A percentile compares a stretch with the other conserved stretches of the same genome.
phyloP scores from a whole-genome alignment of 2,797 vertebrate species.

The Podargus strigoides region DNA sequence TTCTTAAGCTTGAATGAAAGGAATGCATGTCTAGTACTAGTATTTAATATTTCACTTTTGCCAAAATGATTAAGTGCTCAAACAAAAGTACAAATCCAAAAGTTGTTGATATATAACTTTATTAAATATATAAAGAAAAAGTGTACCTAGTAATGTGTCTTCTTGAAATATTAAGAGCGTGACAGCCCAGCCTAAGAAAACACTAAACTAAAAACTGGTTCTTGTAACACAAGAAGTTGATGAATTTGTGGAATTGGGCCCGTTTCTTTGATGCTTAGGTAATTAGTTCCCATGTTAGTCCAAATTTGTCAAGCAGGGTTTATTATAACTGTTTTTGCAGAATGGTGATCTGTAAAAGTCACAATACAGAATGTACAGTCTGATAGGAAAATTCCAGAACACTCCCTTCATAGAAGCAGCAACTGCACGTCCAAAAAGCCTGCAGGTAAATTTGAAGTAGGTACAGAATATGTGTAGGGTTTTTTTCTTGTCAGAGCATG shows the following conservation, averaged over 20 bases:
- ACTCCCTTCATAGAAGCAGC: neutral
- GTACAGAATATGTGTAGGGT: neutral
- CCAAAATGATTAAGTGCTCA: conserved; percentile 25
- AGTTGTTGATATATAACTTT: conserved; percentile 52
- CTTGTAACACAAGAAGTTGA: neutral
- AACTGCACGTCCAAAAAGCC: neutral
- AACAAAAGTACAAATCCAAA: conserved; percentile 35
- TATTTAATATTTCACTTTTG: conserved; percentile 63
- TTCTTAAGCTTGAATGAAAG: conserved; percentile 64
- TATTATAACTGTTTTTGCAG: neutral
- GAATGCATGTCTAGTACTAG: conserved; percentile 57
- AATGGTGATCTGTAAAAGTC: neutral
- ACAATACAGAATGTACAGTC: neutral
- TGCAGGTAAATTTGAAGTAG: neutral
- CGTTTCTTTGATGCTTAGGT: neutral
- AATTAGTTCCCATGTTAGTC: neutral
- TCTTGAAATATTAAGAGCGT: neutral
- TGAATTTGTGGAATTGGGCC: neutral
- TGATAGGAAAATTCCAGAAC: neutral
- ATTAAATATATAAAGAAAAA: conserved; percentile 59
- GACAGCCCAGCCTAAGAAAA: neutral
- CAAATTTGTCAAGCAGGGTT: neutral
- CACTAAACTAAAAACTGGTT: neutral
- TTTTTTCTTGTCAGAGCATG: neutral
- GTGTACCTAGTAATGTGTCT: conserved; percentile 11